A percentile compares a stretch with the other conserved stretches of the same genome.
Conservation (phyloP, 2,888 invertebrate genomes). For the Leucophenga montana region DNA sequence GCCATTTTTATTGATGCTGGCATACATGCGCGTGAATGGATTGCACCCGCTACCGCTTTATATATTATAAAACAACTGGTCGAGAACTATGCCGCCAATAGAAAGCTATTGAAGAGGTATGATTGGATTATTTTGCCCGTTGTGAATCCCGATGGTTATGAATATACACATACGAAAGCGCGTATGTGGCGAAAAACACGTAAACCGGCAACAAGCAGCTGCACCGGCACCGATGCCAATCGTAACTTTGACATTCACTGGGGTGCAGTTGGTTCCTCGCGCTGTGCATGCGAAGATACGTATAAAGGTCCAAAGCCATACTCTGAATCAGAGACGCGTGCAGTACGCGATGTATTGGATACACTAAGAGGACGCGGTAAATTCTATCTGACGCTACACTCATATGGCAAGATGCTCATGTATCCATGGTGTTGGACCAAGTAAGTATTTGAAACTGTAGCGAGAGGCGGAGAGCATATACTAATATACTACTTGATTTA, state of each 20-base stretch:
- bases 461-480: background rate
- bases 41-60: conserved; percentile 77
- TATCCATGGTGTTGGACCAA: conserved; percentile 78
- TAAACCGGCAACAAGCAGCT: conserved; percentile 60
- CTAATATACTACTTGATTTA: background rate
- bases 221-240: conserved; percentile 78
- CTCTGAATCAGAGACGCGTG: conserved; percentile 79
- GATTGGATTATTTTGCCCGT: conserved; percentile 81
- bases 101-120: conserved; percentile 75
- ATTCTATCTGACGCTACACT: conserved; percentile 81
- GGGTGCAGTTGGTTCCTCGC: conserved; percentile 73
- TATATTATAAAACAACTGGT: conserved; percentile 77
- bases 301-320: conserved; percentile 77
- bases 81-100: conserved; percentile 72
- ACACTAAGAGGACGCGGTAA: conserved; percentile 73
- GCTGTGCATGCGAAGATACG: conserved; percentile 75
- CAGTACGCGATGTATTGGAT: conserved; percentile 76
- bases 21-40: conserved; percentile 82
- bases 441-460: conserved; percentile 53
- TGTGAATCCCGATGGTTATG: conserved; percentile 84
- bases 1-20: conserved; percentile 76
- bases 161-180: conserved; percentile 75
- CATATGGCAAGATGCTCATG: conserved; percentile 79
- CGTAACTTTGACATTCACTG: conserved; percentile 80
- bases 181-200: conserved; percentile 78